These are phyloP conservation scores for Garra rufa DNA, from an alignment of 2,113 vertebrate genomes.

Conservation along the genomic window DNA sequence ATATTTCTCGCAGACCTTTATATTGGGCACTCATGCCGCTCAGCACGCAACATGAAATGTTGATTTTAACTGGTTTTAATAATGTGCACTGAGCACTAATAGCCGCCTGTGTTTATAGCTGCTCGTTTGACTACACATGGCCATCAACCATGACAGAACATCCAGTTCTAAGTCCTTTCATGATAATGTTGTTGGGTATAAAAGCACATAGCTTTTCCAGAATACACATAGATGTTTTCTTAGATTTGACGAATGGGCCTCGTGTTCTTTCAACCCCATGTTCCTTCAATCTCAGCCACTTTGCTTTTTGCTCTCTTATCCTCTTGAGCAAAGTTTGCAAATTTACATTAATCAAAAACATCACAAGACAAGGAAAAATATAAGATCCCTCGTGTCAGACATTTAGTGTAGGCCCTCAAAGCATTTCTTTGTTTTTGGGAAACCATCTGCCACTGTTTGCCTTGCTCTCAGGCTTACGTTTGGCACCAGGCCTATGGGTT, in stretches of 20 bases:
- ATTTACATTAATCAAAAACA: constrained; percentile 12
- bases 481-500: not conserved
- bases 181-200: not conserved
- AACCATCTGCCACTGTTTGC: constrained; percentile 23
- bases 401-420: not conserved
- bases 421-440: constrained; percentile 16
- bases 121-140: not conserved
- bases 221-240: not conserved
- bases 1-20: constrained; percentile 28
- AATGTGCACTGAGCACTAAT: constrained; percentile 22
- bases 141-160: constrained; percentile 9
- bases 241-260: not conserved
- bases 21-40: constrained; percentile 3
- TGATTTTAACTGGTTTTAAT: constrained; percentile 35
- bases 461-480: constrained; percentile 12
- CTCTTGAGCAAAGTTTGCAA: not conserved
- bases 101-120: not conserved
- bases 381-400: not conserved
- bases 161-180: not conserved
- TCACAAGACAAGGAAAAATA: not conserved
- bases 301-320: not conserved
- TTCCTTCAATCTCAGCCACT: not conserved
- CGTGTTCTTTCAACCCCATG: not conserved
- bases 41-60: constrained; percentile 17
- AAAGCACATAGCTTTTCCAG: not conserved